Evolutionary conservation across 2,888 invertebrate genomes (phyloP).

Genomic region (Dimorphilus gyrociliatus): DNA sequence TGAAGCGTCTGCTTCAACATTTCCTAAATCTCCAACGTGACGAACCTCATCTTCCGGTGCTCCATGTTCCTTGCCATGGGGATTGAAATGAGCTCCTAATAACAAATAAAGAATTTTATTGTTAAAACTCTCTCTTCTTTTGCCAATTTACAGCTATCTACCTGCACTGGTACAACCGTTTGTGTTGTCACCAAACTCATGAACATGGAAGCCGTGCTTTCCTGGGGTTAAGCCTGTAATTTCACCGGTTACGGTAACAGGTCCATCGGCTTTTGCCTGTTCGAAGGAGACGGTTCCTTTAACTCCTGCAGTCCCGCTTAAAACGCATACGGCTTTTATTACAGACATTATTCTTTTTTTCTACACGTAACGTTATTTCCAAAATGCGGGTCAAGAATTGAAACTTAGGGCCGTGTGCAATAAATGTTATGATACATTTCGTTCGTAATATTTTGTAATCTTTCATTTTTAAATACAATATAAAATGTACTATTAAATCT

Average conservation of each 20-base stretch:
- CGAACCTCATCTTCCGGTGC: slow-evolving; percentile 53
- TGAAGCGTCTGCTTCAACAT: slow-evolving; percentile 22
- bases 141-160: too few species aligned
- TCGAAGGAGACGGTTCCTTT: slow-evolving; percentile 63
- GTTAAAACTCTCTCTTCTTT: too few species aligned
- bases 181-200: slow-evolving; percentile 88
- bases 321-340: slow-evolving; percentile 65
- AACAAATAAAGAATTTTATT: too few species aligned
- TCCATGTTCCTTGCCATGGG: slow-evolving; percentile 58
- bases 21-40: slow-evolving; percentile 77
- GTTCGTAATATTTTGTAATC: too few species aligned
- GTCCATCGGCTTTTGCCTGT: slow-evolving; percentile 41
- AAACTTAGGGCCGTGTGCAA: too few species aligned
- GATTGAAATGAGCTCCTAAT: slow-evolving; percentile 90
- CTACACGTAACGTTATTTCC: too few species aligned
- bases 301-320: slow-evolving; percentile 56
- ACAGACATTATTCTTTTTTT: too few species aligned
- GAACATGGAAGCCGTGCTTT: slow-evolving; percentile 75
- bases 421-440: too few species aligned
- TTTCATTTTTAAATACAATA: too few species aligned
- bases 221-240: slow-evolving; percentile 61
- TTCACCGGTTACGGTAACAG: slow-evolving; percentile 53
- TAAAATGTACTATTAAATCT: too few species aligned
- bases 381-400: too few species aligned
- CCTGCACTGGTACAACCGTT: slow-evolving; percentile 77